Evolutionary conservation across 2,113 vertebrate species (phyloP), one percentile per base, ranked within the genome.

Genomic region (Gopherus flavomarginatus): DNA sequence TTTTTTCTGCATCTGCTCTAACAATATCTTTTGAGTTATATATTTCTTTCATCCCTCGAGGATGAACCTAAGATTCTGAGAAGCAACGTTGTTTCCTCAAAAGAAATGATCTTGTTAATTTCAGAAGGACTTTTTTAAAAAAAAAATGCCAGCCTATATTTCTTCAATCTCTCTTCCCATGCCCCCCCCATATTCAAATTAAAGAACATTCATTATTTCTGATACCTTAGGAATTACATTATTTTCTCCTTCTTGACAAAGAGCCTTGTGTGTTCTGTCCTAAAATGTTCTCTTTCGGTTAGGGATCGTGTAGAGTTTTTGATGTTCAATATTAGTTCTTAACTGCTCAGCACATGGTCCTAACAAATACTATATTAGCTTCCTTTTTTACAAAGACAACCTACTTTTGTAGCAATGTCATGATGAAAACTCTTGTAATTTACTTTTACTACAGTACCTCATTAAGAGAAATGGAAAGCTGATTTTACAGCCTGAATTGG

Each of bases 401-500:
- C 89, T 94, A 35, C 89, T 97, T 88, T 91, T 93, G 88, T 88
- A 96, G 92, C 83, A 92, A 87, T 82, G 90, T 8, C 47, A 50
- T 75, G 83, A 78, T 94, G 94, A 94, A 96, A 98, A 96, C 89
- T 96, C 90, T 52, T 80, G 85, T 92, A 95, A 96, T 97, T 97
- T 96, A 87, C 91, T 94, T 97, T 65, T 92, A 49, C n/a, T 91
- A 35, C 81, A 88, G 81, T 72, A 38, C 95, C 92, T 97, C 92
- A 94, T 97, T 96, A 98, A 94, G 92, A 94, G 92, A 93, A 96
- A 92, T 88, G 59, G 94, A 94, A 97, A 97, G 93, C 97, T 98
- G 94, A 95, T 98, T 97, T 97, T 90, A 12, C 89, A 96, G 90
- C 97, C 96, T 97, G 95, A 97, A 94, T 94, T 94, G 91, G 97